A percentile compares a stretch with the other conserved stretches of the same genome.
Evolutionary conservation across 1,140 invertebrate genomes (phyloP).

Genomic region (Solen grandis): DNA sequence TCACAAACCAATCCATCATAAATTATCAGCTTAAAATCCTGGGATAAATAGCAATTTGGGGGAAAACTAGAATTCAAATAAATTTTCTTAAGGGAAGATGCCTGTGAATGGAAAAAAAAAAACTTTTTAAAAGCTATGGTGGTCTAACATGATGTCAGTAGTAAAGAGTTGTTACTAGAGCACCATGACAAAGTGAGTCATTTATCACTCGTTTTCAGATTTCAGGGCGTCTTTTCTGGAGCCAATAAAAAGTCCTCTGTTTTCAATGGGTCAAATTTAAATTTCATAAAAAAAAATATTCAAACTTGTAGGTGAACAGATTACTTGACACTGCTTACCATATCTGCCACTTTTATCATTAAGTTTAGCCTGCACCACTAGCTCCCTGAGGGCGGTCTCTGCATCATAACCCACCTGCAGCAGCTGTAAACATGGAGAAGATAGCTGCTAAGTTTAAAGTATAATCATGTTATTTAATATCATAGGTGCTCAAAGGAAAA

Average conservation of each 20-base stretch:
- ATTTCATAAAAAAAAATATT: not conserved
- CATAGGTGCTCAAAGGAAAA: not conserved
- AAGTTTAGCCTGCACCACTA: conserved; percentile 63
- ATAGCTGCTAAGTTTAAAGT: not conserved
- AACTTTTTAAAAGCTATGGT: too few relatives aligned
- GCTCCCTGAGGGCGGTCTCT: conserved; percentile 59
- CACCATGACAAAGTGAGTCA: not conserved
- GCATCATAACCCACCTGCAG: conserved; percentile 60
- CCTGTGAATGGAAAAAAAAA: too few relatives aligned
- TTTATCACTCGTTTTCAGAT: not conserved
- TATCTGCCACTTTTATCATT: conserved; percentile 53
- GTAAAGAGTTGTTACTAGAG: too few relatives aligned
- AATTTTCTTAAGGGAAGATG: too few relatives aligned
- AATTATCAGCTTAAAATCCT: too few relatives aligned
- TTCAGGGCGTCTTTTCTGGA: not conserved
- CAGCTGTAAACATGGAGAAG: conserved; percentile 58
- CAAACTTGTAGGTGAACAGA: not conserved
- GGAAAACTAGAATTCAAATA: too few relatives aligned
- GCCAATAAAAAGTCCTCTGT: not conserved
- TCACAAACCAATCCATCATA: too few relatives aligned
- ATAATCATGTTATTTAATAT: not conserved
- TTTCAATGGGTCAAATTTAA: too few relatives aligned
- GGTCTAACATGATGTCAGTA: too few relatives aligned
- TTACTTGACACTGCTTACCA: not conserved
- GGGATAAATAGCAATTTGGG: too few relatives aligned